A percentile compares a stretch with the other conserved stretches of the same genome.
Conservation (phyloP, 92 coral and sea anemone genomes). For the Porites lobata region DNA sequence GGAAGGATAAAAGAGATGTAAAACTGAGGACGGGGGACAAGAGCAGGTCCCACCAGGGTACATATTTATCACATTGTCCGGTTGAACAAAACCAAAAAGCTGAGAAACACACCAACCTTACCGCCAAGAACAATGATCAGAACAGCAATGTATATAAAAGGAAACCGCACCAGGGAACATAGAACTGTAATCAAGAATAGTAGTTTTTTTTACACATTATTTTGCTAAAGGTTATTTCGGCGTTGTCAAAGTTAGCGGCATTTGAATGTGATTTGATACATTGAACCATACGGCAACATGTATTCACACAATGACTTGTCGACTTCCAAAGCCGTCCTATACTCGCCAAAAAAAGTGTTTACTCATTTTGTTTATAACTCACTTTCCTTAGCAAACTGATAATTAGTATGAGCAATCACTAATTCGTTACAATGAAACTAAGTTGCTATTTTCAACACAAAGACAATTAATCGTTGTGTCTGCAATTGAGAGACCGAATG, state of each 20-base stretch:
- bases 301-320: too few species aligned
- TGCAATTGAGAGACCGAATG: conserved; percentile 24
- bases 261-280: neutral
- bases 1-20: neutral
- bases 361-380: neutral
- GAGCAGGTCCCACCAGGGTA: too few species aligned
- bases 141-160: too few species aligned
- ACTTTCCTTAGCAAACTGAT: too few species aligned
- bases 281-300: too few species aligned
- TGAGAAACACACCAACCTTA: too few species aligned
- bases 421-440: neutral
- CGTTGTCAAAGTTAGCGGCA: neutral
- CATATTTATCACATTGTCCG: too few species aligned
- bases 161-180: neutral
- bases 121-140: too few species aligned
- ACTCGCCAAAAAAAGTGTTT: too few species aligned
- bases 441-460: neutral
- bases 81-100: too few species aligned
- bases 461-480: conserved; percentile 16
- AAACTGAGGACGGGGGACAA: neutral
- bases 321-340: too few species aligned
- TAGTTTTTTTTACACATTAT: neutral
- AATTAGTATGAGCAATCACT: neutral
- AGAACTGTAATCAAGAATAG: neutral
- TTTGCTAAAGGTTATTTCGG: neutral